A percentile compares a stretch with the other conserved stretches of the same genome.
These are phyloP conservation scores for Genyomyrus donnyi DNA, from an alignment of 2,113 vertebrate species.

Conservation along the genomic window DNA sequence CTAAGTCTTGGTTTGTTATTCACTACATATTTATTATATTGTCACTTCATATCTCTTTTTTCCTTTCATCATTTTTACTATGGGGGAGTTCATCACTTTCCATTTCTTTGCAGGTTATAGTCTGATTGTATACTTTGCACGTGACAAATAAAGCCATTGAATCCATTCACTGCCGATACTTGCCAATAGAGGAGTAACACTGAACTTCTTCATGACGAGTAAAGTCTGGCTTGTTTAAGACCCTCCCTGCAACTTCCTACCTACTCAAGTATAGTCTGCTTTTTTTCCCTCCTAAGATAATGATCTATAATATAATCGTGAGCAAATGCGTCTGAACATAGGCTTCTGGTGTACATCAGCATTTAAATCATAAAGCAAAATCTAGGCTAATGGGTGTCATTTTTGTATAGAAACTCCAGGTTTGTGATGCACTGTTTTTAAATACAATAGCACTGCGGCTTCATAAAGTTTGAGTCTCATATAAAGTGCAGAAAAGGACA, in stretches of 20 bases:
- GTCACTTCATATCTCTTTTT: not conserved
- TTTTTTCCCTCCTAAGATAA: not conserved
- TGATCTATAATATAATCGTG: not conserved
- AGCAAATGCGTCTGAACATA: not conserved
- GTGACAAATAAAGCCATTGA: not conserved
- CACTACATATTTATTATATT: not conserved
- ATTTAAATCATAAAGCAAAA: not conserved
- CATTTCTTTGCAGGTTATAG: not conserved
- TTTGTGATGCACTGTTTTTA: not conserved
- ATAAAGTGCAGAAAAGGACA: not conserved
- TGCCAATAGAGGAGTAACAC: not conserved
- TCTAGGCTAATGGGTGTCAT: not conserved
- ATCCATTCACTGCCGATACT: not conserved
- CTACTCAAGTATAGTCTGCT: not conserved
- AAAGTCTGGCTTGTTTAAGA: not conserved
- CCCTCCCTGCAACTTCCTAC: not conserved
- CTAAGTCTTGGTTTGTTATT: not conserved
- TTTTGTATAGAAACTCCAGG: not conserved
- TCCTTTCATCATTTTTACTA: not conserved
- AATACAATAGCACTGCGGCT: not conserved
- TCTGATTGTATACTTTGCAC: not conserved
- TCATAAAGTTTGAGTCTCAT: not conserved
- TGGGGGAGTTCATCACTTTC: not conserved
- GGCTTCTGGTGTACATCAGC: not conserved
- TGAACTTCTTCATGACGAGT: not conserved